A percentile compares a stretch with the other conserved stretches of the same genome.
phyloP scores from a whole-genome alignment of 2,888 invertebrate species.

The Smittia aterrima region DNA sequence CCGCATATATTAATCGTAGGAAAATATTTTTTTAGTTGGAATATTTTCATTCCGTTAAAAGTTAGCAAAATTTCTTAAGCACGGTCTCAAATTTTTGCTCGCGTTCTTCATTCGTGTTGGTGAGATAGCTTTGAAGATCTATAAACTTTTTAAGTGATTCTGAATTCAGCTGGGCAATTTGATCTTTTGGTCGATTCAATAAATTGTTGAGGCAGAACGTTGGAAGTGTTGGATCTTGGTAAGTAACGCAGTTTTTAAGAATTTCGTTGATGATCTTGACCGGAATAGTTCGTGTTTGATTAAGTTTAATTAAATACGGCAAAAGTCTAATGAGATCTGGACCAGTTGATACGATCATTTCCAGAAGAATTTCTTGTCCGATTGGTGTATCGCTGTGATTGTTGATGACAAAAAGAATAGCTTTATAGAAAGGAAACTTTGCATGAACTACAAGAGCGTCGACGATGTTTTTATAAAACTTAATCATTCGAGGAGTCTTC shows the following conservation, averaged over 20 bases:
- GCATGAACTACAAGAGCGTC: not conserved
- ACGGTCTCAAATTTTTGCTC: not conserved
- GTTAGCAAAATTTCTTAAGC: not conserved
- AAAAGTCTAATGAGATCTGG: not conserved
- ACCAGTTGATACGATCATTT: not conserved
- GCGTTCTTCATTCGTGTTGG: not conserved
- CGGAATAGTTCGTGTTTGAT: not conserved
- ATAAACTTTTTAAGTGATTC: not conserved
- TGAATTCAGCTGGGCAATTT: not conserved
- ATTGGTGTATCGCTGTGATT: not conserved
- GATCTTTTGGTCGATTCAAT: not conserved
- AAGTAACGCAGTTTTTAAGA: not conserved
- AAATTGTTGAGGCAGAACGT: conserved; percentile 18
- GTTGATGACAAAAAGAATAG: not conserved
- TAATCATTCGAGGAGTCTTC: not conserved
- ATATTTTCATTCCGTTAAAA: not conserved
- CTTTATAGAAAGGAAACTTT: not conserved
- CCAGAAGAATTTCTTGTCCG: not conserved
- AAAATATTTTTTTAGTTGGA: not conserved
- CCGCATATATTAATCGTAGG: too few species aligned
- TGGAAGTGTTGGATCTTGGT: conserved; percentile 10
- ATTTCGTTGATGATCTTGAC: not conserved
- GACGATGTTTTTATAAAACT: not conserved
- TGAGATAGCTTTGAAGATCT: not conserved
- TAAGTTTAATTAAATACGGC: not conserved